A percentile compares a stretch with the other conserved stretches of the same genome.
Evolutionary conservation across 2,888 invertebrate species (phyloP).

Genomic region (Himalopsyche anomala): DNA sequence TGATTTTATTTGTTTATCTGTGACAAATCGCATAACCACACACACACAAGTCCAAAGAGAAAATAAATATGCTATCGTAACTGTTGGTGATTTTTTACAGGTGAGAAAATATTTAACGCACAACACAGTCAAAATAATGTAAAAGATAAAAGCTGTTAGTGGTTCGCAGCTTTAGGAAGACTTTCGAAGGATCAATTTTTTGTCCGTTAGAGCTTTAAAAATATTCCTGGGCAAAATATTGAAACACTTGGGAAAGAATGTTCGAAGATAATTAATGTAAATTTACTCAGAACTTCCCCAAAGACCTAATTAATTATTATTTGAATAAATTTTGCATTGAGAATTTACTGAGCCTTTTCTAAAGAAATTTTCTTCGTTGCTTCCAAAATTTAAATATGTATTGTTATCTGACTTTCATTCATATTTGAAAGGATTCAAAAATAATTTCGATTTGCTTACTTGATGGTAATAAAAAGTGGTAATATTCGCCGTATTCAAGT

Average conservation of each 20-base stretch:
- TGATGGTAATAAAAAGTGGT: not conserved
- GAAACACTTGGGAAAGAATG: slow-evolving; percentile 21
- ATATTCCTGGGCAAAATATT: not conserved
- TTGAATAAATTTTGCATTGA: slow-evolving; percentile 12
- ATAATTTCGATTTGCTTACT: not conserved
- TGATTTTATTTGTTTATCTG: no score
- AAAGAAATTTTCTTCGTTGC: not conserved
- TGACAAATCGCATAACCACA: no score
- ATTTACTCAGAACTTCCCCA: slow-evolving; percentile 27
- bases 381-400: not conserved
- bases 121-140: no score
- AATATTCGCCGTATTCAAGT: not conserved
- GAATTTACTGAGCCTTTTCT: slow-evolving; percentile 14
- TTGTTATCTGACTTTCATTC: not conserved
- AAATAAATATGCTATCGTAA: no score
- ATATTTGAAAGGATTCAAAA: not conserved
- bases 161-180: no score
- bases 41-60: no score
- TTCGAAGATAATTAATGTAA: slow-evolving; percentile 18
- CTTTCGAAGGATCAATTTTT: no score
- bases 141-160: no score
- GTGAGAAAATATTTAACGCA: no score
- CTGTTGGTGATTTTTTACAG: no score
- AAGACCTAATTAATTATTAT: slow-evolving; percentile 34
- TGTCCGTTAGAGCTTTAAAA: not conserved